These are phyloP conservation scores for Silurus aristotelis DNA, from an alignment of 2,797 vertebrate species.

Conservation along the genomic window DNA sequence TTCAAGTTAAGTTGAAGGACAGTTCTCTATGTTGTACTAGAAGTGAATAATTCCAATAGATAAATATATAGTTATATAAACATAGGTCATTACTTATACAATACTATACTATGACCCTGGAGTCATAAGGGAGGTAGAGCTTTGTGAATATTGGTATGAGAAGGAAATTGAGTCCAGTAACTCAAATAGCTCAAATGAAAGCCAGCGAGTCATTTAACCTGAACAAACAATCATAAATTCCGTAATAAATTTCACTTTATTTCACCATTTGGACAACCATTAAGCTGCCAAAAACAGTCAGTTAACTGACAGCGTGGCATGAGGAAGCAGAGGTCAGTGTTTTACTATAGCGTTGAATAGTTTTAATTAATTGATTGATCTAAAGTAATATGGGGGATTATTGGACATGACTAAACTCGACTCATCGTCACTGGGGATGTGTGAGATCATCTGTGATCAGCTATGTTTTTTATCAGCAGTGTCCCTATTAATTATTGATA, in stretches of 20 bases:
- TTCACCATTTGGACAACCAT: neutral
- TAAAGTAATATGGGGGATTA: constrained; percentile 41
- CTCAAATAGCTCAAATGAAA: neutral
- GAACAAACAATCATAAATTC: neutral
- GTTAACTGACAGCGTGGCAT: neutral
- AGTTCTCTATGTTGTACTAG: neutral
- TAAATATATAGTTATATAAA: too few species aligned
- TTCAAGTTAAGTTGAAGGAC: neutral
- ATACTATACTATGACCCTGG: too few species aligned
- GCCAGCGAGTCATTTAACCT: neutral
- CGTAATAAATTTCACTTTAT: neutral
- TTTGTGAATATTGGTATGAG: neutral
- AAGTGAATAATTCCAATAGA: neutral
- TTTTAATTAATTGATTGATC: constrained; percentile 40
- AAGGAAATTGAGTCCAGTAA: neutral
- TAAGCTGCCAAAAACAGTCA: neutral
- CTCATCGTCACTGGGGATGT: neutral
- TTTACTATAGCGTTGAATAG: neutral
- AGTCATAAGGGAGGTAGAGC: neutral
- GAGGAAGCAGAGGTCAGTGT: constrained; percentile 14
- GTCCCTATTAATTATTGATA: neutral
- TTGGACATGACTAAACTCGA: too few species aligned
- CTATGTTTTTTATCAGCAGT: neutral
- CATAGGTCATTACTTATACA: too few species aligned
- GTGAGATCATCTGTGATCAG: neutral